Conservation (phyloP, 2,888 invertebrate genomes). For the Heliconius sara region DNA sequence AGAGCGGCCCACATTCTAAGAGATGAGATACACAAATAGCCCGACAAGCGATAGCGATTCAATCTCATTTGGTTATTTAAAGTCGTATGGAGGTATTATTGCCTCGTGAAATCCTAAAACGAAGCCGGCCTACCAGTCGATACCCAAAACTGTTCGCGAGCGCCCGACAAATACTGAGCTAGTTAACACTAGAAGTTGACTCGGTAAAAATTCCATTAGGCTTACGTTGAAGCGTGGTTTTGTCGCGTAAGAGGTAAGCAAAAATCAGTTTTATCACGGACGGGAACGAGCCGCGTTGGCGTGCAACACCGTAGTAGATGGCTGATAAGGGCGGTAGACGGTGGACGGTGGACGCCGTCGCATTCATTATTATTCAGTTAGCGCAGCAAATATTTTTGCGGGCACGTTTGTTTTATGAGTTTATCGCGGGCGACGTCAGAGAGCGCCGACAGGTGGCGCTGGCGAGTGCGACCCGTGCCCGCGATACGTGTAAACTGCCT, state of each 20-base stretch:
- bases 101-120: conserved; percentile 19
- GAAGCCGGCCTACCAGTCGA: not conserved
- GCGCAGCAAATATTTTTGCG: conserved; percentile 66
- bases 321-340: conserved; percentile 37
- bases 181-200: conserved; percentile 42
- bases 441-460: conserved; percentile 69
- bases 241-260: conserved; percentile 30
- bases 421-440: conserved; percentile 49
- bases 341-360: conserved; percentile 39
- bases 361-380: conserved; percentile 70
- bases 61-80: conserved; percentile 30
- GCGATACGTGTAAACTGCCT: conserved; percentile 72
- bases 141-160: not conserved
- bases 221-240: conserved; percentile 26
- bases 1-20: conserved; percentile 33
- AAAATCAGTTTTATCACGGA: conserved; percentile 43
- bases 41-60: conserved; percentile 26
- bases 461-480: conserved; percentile 58
- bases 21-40: conserved; percentile 39
- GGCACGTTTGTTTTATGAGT: conserved; percentile 54
- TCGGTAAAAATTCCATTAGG: conserved; percentile 47
- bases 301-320: conserved; percentile 34
- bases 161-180: conserved; percentile 32
- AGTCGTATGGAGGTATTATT: conserved; percentile 13
- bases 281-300: conserved; percentile 40